Evolutionary conservation across 2,888 invertebrate species (phyloP), one percentile per base, ranked within the genome.

Genomic region (Dinocampus coccinellae): DNA sequence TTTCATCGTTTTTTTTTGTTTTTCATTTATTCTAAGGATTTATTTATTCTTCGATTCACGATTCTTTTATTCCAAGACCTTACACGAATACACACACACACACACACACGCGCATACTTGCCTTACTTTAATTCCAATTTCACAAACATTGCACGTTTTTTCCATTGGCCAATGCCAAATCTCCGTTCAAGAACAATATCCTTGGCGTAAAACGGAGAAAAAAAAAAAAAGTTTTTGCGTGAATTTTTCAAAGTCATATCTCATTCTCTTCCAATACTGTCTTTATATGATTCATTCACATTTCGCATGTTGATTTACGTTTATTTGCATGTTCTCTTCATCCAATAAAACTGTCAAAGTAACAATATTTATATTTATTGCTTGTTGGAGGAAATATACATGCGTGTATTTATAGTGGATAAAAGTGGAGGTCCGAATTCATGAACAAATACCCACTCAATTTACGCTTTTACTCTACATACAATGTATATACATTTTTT

Each of bases 141-240:
- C 69, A 52, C 72, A 75, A 64, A 39, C 73, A 33, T 39, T 66
- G 72, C 75, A 74, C 77, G 72, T 75, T 73, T 67, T 69, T 65
- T 55, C 73, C 70, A 73, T 76, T 69, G 69, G 69, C 76, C 72
- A 69, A 3, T 26, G 6, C 10, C 22, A 55, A 58, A 20, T 6
- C 34, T 58, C 20, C 34, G 11, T 7, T 58, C n/a, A 57, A 26
- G 11, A 24, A 26, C 11, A n/a, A 47, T 6, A 20, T 47, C n/a
- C 13, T 39, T 20, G 47, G n/a, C 16, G 16, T 6, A 20, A 16
- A 47, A 16, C 16, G 47, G 20, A 9, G 9, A 7, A 16, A 47
- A 47, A 47, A 7, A 9, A 1, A 7, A 16, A 47, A 47, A 47
- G 7, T n/a, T 47, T 47, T 20, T 6, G 47, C 47, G 6, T 47